Conservation (phyloP, 2,797 vertebrate species). For the Thamnophis elegans region DNA sequence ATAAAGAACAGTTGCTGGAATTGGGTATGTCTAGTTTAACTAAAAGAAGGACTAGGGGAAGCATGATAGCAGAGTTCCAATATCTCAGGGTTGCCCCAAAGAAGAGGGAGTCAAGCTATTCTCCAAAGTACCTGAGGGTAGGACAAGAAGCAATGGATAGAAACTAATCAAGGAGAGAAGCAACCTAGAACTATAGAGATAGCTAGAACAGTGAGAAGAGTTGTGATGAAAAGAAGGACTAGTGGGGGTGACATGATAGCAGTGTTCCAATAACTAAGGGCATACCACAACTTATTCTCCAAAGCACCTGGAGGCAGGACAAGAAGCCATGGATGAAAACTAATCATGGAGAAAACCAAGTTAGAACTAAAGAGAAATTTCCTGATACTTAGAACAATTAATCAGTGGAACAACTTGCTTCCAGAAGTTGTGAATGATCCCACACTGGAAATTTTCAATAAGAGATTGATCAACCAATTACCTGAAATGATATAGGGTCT, state of each 20-base stretch:
- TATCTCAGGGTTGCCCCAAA: not conserved
- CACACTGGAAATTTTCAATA: not conserved
- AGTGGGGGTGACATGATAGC: too few species aligned
- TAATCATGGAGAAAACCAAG: not conserved
- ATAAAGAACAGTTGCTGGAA: not conserved
- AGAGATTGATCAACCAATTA: not conserved
- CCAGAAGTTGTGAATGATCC: not conserved
- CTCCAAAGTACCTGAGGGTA: not conserved
- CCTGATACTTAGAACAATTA: not conserved
- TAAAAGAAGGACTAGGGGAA: not conserved
- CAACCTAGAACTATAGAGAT: not conserved
- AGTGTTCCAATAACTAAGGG: too few species aligned
- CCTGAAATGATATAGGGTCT: not conserved
- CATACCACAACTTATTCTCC: not conserved
- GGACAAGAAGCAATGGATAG: not conserved
- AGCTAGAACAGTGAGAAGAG: too few species aligned
- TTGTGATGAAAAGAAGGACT: too few species aligned
- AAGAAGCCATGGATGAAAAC: not conserved
- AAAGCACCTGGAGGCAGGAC: not conserved
- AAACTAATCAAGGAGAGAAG: not conserved
- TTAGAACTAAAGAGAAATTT: not conserved
- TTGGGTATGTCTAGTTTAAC: not conserved
- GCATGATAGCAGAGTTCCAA: not conserved
- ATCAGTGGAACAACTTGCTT: not conserved
- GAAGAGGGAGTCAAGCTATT: not conserved